Base-by-base conservation (phyloP, 2,113 vertebrate species). In the Pao palembangensis region DNA sequence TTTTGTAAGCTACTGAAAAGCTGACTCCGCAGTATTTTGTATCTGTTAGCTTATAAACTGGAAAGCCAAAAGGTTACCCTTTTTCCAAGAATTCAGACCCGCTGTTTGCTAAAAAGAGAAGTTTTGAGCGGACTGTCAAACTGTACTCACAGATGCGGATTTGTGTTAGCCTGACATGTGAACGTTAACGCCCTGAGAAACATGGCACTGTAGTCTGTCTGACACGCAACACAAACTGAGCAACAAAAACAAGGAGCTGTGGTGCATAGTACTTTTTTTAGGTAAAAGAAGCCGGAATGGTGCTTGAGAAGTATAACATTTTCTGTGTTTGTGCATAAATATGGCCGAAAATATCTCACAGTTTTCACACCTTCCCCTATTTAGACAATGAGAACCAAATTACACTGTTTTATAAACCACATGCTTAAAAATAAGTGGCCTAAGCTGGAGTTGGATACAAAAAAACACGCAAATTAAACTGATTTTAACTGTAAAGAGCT, bases 151-250 rank as follows among this genome's bases (percentile, higher is more conserved):
- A 34, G 17, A 77, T 13, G 51, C 47, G 53, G 44, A 23, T 75
- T 67, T 60, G 51, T 48, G 50, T 63, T 64, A 51, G 25, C 52
- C 55, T 46, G 60, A 58, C 31, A 34, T 28, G 34, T 55, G 57
- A 71, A 54, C 46, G 58, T 5, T 65, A 67, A 69, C 77, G 80
- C 76, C 83, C 80, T 86, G 85, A 87, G 80, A 79, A 49, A 71
- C 60, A 73, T 79, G 78, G 71, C 59, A 81, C 25, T 38, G 54
- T 76, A 57, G 51, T 58, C 46, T 43, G 53, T 23, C 56, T n/a
- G 47, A 72, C 51, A 44, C 43, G 53, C 15, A 49, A 61, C 42
- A 69, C 42, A 53, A 52, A 73, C 23, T 52, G 19, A 64, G 19
- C 7, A 44, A 58, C 58, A 13, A 55, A 17, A 48, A 67, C 20